A percentile compares a stretch with the other conserved stretches of the same genome.
phyloP scores from a whole-genome alignment of 2,888 invertebrate genomes.

The Drosophila tanythrix region DNA sequence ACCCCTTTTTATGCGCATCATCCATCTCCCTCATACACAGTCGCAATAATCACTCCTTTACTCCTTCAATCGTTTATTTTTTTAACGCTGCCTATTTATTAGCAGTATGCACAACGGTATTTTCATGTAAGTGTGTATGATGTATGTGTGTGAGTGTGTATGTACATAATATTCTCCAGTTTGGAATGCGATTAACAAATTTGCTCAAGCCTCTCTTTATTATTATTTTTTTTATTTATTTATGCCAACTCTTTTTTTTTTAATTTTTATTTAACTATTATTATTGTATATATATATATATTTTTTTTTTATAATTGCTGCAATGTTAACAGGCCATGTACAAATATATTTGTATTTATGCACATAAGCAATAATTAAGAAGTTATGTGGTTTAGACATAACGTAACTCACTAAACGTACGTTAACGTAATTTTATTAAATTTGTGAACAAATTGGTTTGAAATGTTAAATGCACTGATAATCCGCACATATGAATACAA shows the following conservation, averaged over 20 bases:
- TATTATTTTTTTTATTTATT: neutral
- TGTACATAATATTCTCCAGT: neutral
- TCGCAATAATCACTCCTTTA: constrained; percentile 2
- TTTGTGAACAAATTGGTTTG: neutral
- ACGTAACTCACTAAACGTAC: neutral
- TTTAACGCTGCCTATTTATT: constrained; percentile 16
- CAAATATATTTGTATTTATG: neutral
- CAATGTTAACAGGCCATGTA: neutral
- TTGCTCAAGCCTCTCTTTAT: neutral
- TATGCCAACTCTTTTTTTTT: neutral
- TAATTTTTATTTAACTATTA: neutral
- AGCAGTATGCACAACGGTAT: constrained; percentile 19
- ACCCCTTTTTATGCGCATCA: neutral
- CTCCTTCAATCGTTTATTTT: constrained; percentile 3
- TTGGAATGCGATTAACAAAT: neutral
- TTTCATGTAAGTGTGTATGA: neutral
- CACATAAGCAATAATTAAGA: constrained; percentile 17
- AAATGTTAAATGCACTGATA: constrained; percentile 31
- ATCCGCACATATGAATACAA: constrained; percentile 10
- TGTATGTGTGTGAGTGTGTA: neutral
- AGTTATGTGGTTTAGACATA: constrained; percentile 6
- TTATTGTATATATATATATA: neutral
- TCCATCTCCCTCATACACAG: constrained; percentile 4
- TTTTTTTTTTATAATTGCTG: neutral
- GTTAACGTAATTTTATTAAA: neutral